Base-by-base conservation (phyloP, 2,113 vertebrate species). In the Oceanodroma tethys region DNA sequence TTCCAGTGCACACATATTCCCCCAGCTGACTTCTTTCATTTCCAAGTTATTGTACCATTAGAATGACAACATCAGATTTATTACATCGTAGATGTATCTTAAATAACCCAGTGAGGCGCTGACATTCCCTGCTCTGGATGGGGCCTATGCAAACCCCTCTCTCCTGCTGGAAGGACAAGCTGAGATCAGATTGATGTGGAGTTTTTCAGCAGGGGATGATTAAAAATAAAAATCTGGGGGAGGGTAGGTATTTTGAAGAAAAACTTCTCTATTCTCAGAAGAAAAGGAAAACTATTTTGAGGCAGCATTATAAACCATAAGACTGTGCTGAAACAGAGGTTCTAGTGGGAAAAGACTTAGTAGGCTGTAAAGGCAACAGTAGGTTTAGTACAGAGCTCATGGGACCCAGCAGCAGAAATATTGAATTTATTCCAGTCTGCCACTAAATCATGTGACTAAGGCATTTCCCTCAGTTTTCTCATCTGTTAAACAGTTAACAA, bases 121-220 rank as follows among this genome's bases (percentile, higher is more conserved):
- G 93, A 97, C 94, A 93, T 96, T 88, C 93, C 89, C 81, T 56
- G 88, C 93, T 82, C 93, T 90, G 86, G 74, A 93, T 87, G 93
- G 91, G 88, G 95, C 70, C 73, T 59, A 53, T 23, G 67, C 82
- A 93, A 95, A 86, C 32, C 88, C 72, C 89, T 94, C 80, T 95
- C 79, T 96, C 92, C 93, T 81, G 94, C 93, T 94, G 95, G 81
- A 97, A 88, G 91, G 89, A 92, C 94, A 95, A 95, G 95, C 76
- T 40, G 70, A 80, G 65, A 90, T 91, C 84, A 94, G 85, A 86
- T 7, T 95, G 86, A 90, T 81, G 93, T 22, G 71, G 70, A 90
- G 87, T 29, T 88, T 94, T 95, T 78, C 96, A 97, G 93, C 70
- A 92, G 91, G 91, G 89, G 80, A 94, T 38, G 66, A 96, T 90